Evolutionary conservation across 2,113 vertebrate genomes (phyloP), one percentile per base, ranked within the genome.

Genomic region (Rissa tridactyla): DNA sequence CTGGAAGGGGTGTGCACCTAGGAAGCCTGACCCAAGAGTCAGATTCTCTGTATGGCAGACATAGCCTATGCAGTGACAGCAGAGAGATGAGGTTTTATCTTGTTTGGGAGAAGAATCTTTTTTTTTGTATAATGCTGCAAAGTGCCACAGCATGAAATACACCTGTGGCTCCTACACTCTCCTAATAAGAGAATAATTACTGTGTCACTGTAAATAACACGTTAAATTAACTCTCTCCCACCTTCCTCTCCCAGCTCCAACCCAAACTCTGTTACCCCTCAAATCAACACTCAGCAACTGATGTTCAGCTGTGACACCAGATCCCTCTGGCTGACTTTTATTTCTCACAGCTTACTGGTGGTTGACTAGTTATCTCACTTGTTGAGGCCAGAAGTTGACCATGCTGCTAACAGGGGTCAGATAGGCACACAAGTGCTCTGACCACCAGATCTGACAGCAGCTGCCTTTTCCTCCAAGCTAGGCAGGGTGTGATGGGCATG

Each of bases 341-440:
- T 64, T 62, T 88, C 49, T 94, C 23, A 42, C 9, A 47, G 7
- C 14, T 61, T 84, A 40, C n/a, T 72, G 11, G 5, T 20, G 15
- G 13, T 22, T 29, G 27, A 46, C 18, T 70, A 55, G 27, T 60
- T 27, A n/a, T 26, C 30, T 82, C 25, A 12, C 15, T 52, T 1
- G 0, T 13, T 22, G 11, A 66, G 32, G 34, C 5, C 29, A 27
- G 29, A 61, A 4, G 15, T 73, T 49, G 23, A 23, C 11, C 7
- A 9, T 0, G 0, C 16, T n/a, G 30, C 4, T 64, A 34, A 51
- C 7, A 79, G 26, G 29, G 9, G 8, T 58, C 42, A 75, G 25
- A 21, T 13, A 66, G 36, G 26, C 26, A 88, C 14, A 30, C 12
- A 62, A 47, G 26, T 42, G 29, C 2, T 77, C 19, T 62, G 36